Conservation (phyloP, 2,888 invertebrate genomes). For the Hoplodrina blanda region DNA sequence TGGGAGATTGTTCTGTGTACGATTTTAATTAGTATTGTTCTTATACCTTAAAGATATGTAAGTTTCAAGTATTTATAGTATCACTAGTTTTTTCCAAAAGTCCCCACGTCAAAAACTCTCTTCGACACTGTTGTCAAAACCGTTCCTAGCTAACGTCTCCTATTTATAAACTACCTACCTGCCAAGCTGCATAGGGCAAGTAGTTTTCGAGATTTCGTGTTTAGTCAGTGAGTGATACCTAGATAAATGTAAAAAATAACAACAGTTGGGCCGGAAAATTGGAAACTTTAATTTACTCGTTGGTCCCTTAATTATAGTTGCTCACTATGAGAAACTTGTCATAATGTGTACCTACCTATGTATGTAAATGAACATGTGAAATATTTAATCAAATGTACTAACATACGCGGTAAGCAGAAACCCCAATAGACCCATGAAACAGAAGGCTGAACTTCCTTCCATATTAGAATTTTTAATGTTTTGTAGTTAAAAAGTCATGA, state of each 20-base stretch:
- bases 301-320: not conserved
- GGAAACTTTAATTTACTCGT: not conserved
- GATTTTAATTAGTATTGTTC: not conserved
- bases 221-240: not conserved
- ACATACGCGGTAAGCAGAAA: not conserved
- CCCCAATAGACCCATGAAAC: conserved; percentile 22
- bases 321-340: not conserved
- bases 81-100: too few species aligned
- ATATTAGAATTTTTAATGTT: conserved; percentile 14
- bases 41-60: too few species aligned
- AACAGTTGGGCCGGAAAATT: not conserved
- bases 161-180: too few species aligned
- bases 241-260: not conserved
- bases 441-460: conserved; percentile 1
- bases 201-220: too few species aligned
- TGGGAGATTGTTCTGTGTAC: not conserved
- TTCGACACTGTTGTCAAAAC: too few species aligned
- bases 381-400: conserved; percentile 26
- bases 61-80: not conserved
- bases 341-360: conserved; percentile 10
- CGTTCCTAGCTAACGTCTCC: too few species aligned
- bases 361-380: conserved; percentile 40
- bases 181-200: too few species aligned
- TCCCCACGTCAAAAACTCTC: too few species aligned
- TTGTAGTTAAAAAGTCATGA: not conserved